Conservation (phyloP, 2,797 vertebrate species). For the Atherinosoma microstoma region DNA sequence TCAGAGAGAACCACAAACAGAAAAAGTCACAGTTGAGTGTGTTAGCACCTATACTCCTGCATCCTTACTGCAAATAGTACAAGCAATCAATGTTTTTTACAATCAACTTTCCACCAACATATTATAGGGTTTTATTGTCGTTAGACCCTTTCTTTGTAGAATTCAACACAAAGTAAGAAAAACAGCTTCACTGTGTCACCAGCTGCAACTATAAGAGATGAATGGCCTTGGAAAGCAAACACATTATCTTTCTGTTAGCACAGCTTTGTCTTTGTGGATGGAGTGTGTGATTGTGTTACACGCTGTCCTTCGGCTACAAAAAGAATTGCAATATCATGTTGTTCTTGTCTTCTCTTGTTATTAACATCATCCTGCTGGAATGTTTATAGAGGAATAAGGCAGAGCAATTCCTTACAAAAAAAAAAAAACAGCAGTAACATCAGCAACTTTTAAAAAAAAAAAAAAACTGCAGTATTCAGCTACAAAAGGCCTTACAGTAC, state of each 20-base stretch:
- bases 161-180: constrained; percentile 17
- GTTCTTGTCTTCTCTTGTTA: constrained; percentile 28
- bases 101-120: constrained; percentile 40
- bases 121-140: constrained; percentile 26
- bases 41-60: background rate
- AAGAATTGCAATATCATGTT: constrained; percentile 43
- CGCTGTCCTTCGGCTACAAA: constrained; percentile 46
- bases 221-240: constrained; percentile 41
- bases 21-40: background rate
- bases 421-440: constrained; percentile 22
- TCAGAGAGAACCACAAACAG: background rate
- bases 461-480: constrained; percentile 35
- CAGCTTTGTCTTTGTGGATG: constrained; percentile 30
- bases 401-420: constrained; percentile 25
- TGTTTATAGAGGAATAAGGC: constrained; percentile 1
- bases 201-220: constrained; percentile 28
- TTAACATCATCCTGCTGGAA: constrained; percentile 14
- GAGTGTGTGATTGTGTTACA: constrained; percentile 38
- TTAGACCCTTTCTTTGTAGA: constrained; percentile 14
- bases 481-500: constrained; percentile 10
- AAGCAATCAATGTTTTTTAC: constrained; percentile 27
- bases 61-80: constrained; percentile 30
- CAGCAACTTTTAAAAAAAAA: constrained; percentile 8
- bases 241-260: constrained; percentile 31
- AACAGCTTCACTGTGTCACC: constrained; percentile 14